These are phyloP conservation scores for Heterodera schachtii DNA, from an alignment of 1,140 invertebrate species.

Conservation along the genomic window DNA sequence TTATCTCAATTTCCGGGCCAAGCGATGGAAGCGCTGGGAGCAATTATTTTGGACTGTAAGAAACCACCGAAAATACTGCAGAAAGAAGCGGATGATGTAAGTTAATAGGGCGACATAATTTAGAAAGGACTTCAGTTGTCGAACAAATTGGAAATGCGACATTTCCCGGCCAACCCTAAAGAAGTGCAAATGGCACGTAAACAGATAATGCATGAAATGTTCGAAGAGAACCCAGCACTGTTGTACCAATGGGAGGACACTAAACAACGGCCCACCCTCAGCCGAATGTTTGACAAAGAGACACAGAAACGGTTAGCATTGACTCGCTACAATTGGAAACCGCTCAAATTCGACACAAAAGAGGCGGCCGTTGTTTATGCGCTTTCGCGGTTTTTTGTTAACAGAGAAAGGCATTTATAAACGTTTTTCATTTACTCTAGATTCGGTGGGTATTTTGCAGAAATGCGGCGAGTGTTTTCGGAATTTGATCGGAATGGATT, in stretches of 20 bases:
- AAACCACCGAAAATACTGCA: constrained; percentile 49
- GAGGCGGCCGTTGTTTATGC: constrained; percentile 52
- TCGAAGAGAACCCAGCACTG: constrained; percentile 21
- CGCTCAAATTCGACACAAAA: constrained; percentile 41
- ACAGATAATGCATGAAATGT: constrained; percentile 42
- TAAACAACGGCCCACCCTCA: constrained; percentile 21
- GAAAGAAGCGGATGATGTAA: constrained; percentile 48
- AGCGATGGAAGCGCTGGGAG: constrained; percentile 45
- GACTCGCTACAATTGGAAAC: constrained; percentile 57
- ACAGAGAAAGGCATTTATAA: no score
- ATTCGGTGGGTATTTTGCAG: constrained; percentile 48
- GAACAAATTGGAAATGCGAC: constrained; percentile 41
- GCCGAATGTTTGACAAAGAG: constrained; percentile 28
- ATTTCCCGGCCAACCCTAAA: constrained; percentile 42
- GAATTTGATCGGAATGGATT: constrained; percentile 52
- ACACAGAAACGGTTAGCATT: constrained; percentile 35
- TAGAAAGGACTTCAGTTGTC: constrained; percentile 37
- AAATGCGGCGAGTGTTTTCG: constrained; percentile 47
- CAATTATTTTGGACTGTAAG: constrained; percentile 30
- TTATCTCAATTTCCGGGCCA: constrained; percentile 38
- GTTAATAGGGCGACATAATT: background rate
- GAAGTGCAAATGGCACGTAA: constrained; percentile 42
- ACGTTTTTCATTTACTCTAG: background rate
- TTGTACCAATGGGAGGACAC: background rate
- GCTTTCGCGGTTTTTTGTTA: constrained; percentile 38